These are phyloP conservation scores for Synergus gifuensis DNA, from an alignment of 2,888 invertebrate genomes.

Conservation along the genomic window DNA sequence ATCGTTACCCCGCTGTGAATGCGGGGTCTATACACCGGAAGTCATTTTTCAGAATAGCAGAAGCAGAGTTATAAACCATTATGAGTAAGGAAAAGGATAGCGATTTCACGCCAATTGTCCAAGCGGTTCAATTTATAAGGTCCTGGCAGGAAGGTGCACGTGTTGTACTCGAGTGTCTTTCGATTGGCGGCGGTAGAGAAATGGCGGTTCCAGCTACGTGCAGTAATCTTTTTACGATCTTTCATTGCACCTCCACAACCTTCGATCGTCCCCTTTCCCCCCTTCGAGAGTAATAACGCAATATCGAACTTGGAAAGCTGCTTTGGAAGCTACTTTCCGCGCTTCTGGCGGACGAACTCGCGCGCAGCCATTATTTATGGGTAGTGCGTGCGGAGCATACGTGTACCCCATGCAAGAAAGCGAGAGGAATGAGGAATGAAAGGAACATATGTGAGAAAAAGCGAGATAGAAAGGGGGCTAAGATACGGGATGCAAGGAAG, in stretches of 20 bases:
- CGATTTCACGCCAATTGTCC: constrained; percentile 38
- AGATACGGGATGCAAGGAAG: constrained; percentile 32
- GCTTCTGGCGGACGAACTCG: constrained; percentile 53
- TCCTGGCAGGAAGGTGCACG: constrained; percentile 39
- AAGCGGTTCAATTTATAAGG: constrained; percentile 24
- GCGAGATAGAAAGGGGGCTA: constrained; percentile 9
- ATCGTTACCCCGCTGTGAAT: neutral
- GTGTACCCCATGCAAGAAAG: constrained; percentile 56
- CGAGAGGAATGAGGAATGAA: constrained; percentile 24
- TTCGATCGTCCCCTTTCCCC: constrained; percentile 39
- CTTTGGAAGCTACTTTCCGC: constrained; percentile 68
- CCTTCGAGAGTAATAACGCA: constrained; percentile 69
- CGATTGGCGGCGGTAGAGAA: constrained; percentile 52
- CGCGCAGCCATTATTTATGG: constrained; percentile 70
- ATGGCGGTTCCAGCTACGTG: constrained; percentile 62
- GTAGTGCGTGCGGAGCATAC: constrained; percentile 70
- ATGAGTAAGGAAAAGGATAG: neutral
- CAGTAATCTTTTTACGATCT: constrained; percentile 71
- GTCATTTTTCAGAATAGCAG: neutral
- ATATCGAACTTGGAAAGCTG: constrained; percentile 68
- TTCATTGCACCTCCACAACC: constrained; percentile 60
- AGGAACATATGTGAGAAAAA: constrained; percentile 30
- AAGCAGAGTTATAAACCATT: constrained; percentile 14
- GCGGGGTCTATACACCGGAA: neutral
- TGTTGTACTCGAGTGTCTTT: constrained; percentile 51